These are phyloP conservation scores for Orthosia cruda DNA, from an alignment of 2,888 invertebrate species.

Conservation along the genomic window DNA sequence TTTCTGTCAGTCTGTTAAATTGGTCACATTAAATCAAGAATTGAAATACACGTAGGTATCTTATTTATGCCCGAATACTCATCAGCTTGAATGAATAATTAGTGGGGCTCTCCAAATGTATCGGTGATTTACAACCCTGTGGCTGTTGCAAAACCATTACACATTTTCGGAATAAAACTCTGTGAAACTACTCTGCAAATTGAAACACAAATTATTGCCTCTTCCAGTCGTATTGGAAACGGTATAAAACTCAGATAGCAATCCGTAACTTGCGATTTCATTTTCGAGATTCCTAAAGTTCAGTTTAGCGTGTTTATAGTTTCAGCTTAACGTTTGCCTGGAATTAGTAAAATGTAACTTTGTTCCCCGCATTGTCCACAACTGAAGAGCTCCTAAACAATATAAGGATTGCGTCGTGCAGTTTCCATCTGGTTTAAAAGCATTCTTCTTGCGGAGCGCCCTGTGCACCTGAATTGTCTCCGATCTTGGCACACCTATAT, in stretches of 20 bases:
- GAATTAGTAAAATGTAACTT: conserved; percentile 14
- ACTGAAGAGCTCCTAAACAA: conserved; percentile 34
- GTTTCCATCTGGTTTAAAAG: conserved; percentile 64
- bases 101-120: conserved; percentile 19
- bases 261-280: conserved; percentile 12
- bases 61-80: not conserved
- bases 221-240: conserved; percentile 1
- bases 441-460: conserved; percentile 59
- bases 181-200: conserved; percentile 18
- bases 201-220: conserved; percentile 16
- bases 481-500: too few relatives aligned
- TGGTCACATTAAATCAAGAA: too few relatives aligned
- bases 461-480: too few relatives aligned
- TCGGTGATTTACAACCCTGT: too few relatives aligned
- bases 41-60: too few relatives aligned
- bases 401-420: conserved; percentile 24
- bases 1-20: too few relatives aligned
- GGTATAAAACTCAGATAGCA: not conserved
- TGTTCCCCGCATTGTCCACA: not conserved
- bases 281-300: conserved; percentile 22
- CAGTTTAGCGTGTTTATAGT: not conserved
- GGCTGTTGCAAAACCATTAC: conserved; percentile 11
- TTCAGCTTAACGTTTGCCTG: not conserved
- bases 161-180: conserved; percentile 19
- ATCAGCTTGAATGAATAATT: too few relatives aligned